phyloP scores from a whole-genome alignment of 2,888 invertebrate species.

The Deroplatys truncata region DNA sequence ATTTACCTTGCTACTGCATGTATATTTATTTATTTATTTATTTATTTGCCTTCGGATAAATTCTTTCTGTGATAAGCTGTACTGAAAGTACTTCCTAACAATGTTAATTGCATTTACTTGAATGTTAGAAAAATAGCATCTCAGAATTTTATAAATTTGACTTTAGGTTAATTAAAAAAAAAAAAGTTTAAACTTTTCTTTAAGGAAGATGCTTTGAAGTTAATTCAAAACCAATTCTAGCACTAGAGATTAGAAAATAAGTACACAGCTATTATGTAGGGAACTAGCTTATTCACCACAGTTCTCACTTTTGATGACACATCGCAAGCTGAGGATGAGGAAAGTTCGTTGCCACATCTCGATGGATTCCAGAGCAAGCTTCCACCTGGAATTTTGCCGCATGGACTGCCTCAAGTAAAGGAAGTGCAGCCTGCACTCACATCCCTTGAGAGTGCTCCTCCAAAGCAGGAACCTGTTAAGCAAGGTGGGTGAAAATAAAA shows the following conservation, averaged over 20 bases:
- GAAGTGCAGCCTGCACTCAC: conserved; percentile 91
- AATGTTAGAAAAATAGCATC: no score
- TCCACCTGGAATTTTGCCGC: conserved; percentile 86
- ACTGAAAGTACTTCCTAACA: no score
- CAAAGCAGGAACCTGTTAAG: conserved; percentile 54
- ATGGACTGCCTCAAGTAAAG: conserved; percentile 92
- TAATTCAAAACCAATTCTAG: background rate
- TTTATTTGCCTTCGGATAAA: no score
- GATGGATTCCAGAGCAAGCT: conserved; percentile 79
- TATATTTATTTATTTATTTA: no score
- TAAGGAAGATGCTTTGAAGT: no score
- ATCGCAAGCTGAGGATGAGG: conserved; percentile 90
- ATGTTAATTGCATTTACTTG: no score
- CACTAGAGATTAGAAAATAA: background rate
- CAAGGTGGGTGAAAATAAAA: conserved; percentile 44
- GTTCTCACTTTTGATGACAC: conserved; percentile 98
- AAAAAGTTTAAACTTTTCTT: no score
- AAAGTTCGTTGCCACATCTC: conserved; percentile 69
- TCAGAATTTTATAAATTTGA: no score
- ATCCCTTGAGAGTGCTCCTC: conserved; percentile 58
- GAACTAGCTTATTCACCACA: conserved; percentile 48
- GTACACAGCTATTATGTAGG: background rate
- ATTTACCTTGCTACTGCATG: no score
- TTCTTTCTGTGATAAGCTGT: no score
- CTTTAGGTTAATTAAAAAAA: no score